A percentile compares a stretch with the other conserved stretches of the same genome.
phyloP scores from a whole-genome alignment of 2,113 vertebrate species.

The Symphodus melops region DNA sequence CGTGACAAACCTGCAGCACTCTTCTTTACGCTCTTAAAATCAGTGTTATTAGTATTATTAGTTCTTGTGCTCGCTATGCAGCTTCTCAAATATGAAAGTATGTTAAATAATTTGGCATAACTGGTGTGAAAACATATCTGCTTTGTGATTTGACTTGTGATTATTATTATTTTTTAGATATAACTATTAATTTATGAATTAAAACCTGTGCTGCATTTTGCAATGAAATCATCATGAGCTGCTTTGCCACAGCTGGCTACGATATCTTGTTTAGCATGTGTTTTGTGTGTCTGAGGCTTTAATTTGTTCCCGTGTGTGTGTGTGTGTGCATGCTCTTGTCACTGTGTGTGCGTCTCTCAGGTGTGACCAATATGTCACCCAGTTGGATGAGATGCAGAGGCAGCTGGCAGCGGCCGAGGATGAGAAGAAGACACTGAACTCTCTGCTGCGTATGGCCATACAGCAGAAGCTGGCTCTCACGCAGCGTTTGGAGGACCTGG shows the following conservation, averaged over 20 bases:
- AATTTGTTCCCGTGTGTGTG: slow-evolving; percentile 14
- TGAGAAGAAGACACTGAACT: slow-evolving; percentile 87
- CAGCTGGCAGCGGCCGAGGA: slow-evolving; percentile 86
- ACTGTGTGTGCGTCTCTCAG: slow-evolving; percentile 66
- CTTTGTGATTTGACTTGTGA: neutral
- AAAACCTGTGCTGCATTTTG: neutral
- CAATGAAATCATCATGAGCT: slow-evolving; percentile 4
- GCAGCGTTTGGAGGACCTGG: slow-evolving; percentile 85
- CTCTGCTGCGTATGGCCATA: slow-evolving; percentile 87
- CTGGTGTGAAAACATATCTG: neutral
- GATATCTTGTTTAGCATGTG: slow-evolving; percentile 1
- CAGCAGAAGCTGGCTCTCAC: slow-evolving; percentile 87
- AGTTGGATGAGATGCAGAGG: slow-evolving; percentile 87
- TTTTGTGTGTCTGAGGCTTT: slow-evolving; percentile 27
- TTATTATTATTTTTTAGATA: neutral
- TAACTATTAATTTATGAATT: neutral
- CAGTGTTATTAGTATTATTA: neutral
- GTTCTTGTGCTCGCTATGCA: neutral
- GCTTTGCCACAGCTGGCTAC: neutral
- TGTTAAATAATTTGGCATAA: neutral
- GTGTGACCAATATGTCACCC: slow-evolving; percentile 87
- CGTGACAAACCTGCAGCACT: neutral
- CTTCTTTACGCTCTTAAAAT: neutral
- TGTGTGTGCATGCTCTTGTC: slow-evolving; percentile 57
- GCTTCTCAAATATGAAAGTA: neutral